Evolutionary conservation across 2,113 vertebrate genomes (phyloP).

Genomic region (Pelmatolapia mariae): DNA sequence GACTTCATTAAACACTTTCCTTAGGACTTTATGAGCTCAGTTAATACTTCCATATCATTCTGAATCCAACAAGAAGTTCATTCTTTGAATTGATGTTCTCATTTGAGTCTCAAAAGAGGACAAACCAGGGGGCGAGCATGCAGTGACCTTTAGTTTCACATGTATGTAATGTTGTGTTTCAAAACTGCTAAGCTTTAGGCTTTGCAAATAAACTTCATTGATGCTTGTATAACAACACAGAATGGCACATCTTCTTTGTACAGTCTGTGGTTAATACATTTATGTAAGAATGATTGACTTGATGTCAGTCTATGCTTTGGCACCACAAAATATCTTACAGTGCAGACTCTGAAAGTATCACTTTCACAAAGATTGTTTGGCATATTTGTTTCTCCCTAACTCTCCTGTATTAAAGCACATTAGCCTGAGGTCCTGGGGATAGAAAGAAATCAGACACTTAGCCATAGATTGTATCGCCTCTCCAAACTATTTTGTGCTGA

Average conservation of each 20-base stretch:
- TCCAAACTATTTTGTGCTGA: constrained; percentile 12
- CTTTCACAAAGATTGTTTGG: constrained; percentile 14
- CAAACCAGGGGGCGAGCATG: neutral
- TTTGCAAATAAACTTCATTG: neutral
- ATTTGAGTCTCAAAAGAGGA: neutral
- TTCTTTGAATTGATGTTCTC: neutral
- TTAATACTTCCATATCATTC: neutral
- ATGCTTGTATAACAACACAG: neutral
- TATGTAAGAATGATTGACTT: neutral
- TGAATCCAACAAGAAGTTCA: neutral
- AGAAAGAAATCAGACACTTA: constrained; percentile 19
- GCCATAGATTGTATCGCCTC: constrained; percentile 19
- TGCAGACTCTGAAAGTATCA: neutral
- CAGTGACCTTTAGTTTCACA: neutral
- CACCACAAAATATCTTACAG: neutral
- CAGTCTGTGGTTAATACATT: neutral
- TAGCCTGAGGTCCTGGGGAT: neutral
- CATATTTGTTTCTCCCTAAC: neutral
- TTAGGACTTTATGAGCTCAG: neutral
- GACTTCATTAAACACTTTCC: neutral
- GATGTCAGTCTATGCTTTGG: neutral
- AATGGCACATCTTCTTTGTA: neutral
- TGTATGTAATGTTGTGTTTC: neutral
- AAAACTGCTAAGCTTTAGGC: neutral
- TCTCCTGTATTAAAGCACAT: neutral